These are phyloP conservation scores for Ahaetulla prasina DNA, from an alignment of 2,113 vertebrate genomes.

Conservation along the genomic window DNA sequence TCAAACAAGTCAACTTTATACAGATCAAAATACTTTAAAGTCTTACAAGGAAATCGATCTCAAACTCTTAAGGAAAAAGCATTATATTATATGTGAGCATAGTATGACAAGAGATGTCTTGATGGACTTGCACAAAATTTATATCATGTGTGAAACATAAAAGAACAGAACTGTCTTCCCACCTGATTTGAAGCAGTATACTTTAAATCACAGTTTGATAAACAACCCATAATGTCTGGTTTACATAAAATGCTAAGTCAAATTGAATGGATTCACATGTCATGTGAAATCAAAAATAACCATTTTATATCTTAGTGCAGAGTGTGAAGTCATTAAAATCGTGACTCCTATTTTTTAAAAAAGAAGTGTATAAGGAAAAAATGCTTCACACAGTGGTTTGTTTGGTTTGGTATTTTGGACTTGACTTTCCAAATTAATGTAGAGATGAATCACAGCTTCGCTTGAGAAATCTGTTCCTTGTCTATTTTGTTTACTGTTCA, in stretches of 20 bases:
- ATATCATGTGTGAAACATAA: background rate
- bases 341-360: background rate
- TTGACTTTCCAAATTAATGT: background rate
- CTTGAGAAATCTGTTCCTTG: background rate
- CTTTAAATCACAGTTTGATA: background rate
- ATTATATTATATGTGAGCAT: rapidly evolving
- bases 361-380: background rate
- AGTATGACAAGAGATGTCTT: rapidly evolving
- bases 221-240: background rate
- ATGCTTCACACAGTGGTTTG: background rate
- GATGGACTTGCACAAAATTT: background rate
- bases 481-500: background rate
- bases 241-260: background rate
- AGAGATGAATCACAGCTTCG: background rate
- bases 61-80: rapidly evolving
- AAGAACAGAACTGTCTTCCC: background rate
- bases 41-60: background rate
- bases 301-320: background rate
- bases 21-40: conserved; percentile 33
- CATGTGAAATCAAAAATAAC: background rate
- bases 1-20: background rate
- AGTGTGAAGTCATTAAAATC: background rate
- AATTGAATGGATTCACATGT: background rate
- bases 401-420: background rate
- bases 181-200: background rate